Percentiles rank a stretch among this genome's conserved stretches.
These are phyloP conservation scores for Siniperca undulata DNA, from an alignment of 2,797 vertebrate species.

Conservation along the genomic window DNA sequence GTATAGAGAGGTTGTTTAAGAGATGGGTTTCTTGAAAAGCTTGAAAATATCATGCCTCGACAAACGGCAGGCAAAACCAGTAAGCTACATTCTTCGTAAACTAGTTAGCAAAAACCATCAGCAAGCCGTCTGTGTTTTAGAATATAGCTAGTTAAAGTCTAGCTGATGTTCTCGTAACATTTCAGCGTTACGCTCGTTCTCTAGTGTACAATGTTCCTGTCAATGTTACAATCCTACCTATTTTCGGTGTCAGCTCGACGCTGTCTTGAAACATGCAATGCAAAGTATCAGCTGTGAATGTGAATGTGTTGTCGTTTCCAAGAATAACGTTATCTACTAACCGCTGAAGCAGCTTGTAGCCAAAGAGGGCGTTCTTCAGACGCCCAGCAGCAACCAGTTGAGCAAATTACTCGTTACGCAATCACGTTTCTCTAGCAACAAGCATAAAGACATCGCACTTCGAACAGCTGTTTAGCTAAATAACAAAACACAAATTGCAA, in stretches of 20 bases:
- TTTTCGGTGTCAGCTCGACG: conserved; percentile 28
- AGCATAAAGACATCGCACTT: not conserved
- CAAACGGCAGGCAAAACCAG: not conserved
- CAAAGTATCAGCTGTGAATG: not conserved
- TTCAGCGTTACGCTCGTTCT: not conserved
- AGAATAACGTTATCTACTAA: not conserved
- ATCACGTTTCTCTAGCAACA: conserved; percentile 58
- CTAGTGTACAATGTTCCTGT: not conserved
- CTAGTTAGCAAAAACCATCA: not conserved
- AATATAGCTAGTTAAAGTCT: too few relatives aligned
- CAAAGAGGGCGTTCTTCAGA: conserved; percentile 10
- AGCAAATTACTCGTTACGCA: conserved; percentile 67
- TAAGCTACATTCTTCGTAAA: not conserved
- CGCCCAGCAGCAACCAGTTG: conserved; percentile 22
- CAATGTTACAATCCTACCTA: conserved; percentile 36
- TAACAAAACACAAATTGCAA: not conserved
- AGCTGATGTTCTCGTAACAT: not conserved
- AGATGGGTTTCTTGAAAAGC: too few relatives aligned
- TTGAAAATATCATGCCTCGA: not conserved
- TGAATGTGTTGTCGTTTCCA: conserved; percentile 2
- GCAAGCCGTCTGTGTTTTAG: not conserved
- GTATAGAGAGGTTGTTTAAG: too few relatives aligned
- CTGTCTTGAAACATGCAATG: conserved; percentile 1
- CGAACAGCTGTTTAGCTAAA: not conserved
- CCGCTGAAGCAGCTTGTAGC: not conserved